Base-by-base conservation (phyloP, 1,140 invertebrate genomes). In the Aplysia californica region DNA sequence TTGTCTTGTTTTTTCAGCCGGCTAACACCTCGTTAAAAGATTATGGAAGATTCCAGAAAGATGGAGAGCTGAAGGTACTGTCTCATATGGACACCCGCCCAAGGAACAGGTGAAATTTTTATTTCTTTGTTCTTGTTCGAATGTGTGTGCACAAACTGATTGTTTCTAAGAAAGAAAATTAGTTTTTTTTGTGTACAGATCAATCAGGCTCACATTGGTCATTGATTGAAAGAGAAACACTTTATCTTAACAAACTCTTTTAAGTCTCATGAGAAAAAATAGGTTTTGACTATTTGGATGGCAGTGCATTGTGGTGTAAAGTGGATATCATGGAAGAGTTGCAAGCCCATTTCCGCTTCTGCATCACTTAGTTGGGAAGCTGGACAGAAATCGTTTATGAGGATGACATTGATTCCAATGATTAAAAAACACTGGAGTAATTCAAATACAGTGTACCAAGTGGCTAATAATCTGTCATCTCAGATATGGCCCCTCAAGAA, bases 61-160 rank as follows among this genome's bases (percentile, higher is more conserved):
- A 99, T 88, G 97, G 96, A 21, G 97, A 99, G 87, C 91, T 99
- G 33, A 95, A 95, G 90, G 95, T 99, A 3, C 95, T 95, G 89
- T 94, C 94, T 59, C 96, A 98, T 87, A 93, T 94, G 83, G 96
- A 98, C 88, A 89, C 95, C 85, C 94, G 95, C 86, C 91, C 94
- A 0, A 94, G 95, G 87, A 93, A 93, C 56, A 91, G 93, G 91
- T 93, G 86, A 73, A 85, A 80, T 18, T 29, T 31, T 67, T 67
- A 35, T 4, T 29, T 44, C 10, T 69, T 50, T n/a, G n/a, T 50
- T 39, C 4, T 50, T 5, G 23, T 29, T 67, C 39, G n/a, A 35
- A 41, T 69, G 39, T 4, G 3, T 69, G 26, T n/a, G 38, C 26
- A 31, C 20, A 44, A 41, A 61, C 6, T 61, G 26, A 21, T 61